Evolutionary conservation across 1,140 invertebrate genomes (phyloP), one percentile per base, ranked within the genome.

Genomic region (Fopius arisanus): DNA sequence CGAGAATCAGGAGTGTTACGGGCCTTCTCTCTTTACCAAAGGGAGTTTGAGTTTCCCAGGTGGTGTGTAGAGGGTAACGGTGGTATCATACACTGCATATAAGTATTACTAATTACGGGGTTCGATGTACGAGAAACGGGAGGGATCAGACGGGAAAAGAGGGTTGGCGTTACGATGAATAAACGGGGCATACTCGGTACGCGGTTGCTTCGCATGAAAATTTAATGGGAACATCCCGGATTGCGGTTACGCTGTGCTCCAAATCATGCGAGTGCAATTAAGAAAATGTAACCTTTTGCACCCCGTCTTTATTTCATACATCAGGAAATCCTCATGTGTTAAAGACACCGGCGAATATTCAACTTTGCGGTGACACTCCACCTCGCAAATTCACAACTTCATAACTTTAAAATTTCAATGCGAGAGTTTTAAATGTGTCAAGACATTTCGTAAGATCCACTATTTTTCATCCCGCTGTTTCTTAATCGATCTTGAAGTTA

Each of bases 71-170:
- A 54, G 29, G 28, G 14, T 59, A 59, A 48, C 51, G 43, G 48
- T 51, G 40, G 21, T 33, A 29, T 31, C 31, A 19, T 29, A 28
- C n/a, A 33, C 31, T 9, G 70, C 21, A 37, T 71, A 43, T 65
- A 71, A 67, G 68, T 79, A 83, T 81, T 81, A 83, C 82, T 83
- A 84, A 86, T 84, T 86, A 83, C 76, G 77, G 78, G 82, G 78
- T 80, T 78, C 66, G 77, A 79, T 74, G 70, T 67, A 78, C 75
- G 68, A 75, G 67, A 63, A 63, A 75, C 48, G 40, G 37, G 68
- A 67, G 65, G 67, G 72, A 54, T 69, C 69, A 77, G 72, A 76
- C 16, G 28, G 72, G 23, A 28, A 63, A 41, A 66, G 63, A 54
- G 67, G 43, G 59, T 48, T 65, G 75, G 33, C 21, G 68, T 26